Percentiles rank a stretch among this genome's conserved stretches.
phyloP scores from a whole-genome alignment of 92 coral and sea anemone genomes.

The Plumapathes pennacea region DNA sequence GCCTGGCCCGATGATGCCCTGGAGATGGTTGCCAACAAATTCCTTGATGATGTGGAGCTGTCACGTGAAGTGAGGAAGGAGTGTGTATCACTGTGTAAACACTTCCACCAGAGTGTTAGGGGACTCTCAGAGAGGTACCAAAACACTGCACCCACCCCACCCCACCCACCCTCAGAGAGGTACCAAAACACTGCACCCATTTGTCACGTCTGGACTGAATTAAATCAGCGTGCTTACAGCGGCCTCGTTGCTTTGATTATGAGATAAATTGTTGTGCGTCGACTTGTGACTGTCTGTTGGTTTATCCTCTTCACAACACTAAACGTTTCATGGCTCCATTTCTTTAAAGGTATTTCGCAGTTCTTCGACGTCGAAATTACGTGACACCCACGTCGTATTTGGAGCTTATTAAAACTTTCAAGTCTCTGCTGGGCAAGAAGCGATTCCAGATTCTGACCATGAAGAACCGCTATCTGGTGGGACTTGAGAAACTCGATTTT shows the following conservation, averaged over 20 bases:
- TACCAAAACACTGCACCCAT: background rate
- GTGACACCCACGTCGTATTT: constrained; percentile 99
- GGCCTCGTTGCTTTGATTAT: background rate
- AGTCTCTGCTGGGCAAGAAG: constrained; percentile 84
- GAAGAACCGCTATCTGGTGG: constrained; percentile 88
- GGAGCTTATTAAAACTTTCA: constrained; percentile 91
- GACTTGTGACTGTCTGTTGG: too few species aligned
- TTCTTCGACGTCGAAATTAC: constrained; percentile 88
- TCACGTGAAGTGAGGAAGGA: constrained; percentile 75
- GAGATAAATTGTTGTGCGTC: background rate
- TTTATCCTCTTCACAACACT: background rate
- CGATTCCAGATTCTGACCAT: constrained; percentile 84
- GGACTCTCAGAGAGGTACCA: constrained; percentile 89
- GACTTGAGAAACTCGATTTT: constrained; percentile 90
- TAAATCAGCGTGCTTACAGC: background rate
- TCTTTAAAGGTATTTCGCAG: constrained; percentile 64
- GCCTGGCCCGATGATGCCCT: constrained; percentile 98
- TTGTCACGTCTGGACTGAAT: background rate
- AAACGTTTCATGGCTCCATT: constrained; percentile 1
- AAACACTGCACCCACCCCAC: too few species aligned
- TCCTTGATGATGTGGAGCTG: constrained; percentile 97
- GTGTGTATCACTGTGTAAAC: constrained; percentile 87
- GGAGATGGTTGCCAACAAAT: constrained; percentile 98
- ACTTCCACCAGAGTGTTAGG: constrained; percentile 88
- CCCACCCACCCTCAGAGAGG: too few species aligned